Base-by-base conservation (phyloP, 2,888 invertebrate genomes). In the Brachypterus glaber region DNA sequence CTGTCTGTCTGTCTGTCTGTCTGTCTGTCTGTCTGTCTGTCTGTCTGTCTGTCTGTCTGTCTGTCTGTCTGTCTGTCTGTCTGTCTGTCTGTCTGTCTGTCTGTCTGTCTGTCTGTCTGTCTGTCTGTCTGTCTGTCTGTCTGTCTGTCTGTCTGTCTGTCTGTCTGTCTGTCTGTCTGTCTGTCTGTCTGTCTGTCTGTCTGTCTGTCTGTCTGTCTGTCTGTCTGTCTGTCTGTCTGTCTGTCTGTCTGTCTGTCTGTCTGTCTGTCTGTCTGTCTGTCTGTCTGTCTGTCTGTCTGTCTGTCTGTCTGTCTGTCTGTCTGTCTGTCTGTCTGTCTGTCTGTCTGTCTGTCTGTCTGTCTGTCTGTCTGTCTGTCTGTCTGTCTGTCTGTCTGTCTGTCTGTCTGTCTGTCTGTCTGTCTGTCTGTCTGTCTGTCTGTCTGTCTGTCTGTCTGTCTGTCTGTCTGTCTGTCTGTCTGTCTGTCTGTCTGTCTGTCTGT, bases 1-100 rank as follows among this genome's bases (percentile, higher is more conserved):
- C 24, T 21, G 24, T 21, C 24, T 21, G 24, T 21, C 24, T 21
- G 24, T 21, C 24, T 21, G 24, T 21, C 24, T 21, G 24, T 21
- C 24, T 21, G 24, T 21, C 24, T 21, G 24, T 21, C 24, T 21
- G 24, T 21, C 24, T 21, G 24, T 21, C 24, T 21, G 24, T 21
- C 24, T 21, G 24, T 21, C 24, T 21, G 24, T 21, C 24, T 21
- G 24, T 21, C 24, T 21, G 24, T 21, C 24, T 21, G 24, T 21
- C 24, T 21, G 24, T 21, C 24, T 21, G 24, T 21, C 24, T 21
- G 24, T 21, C 24, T 21, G 24, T 21, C 24, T 21, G 24, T 21
- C 24, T 21, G 24, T 21, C 24, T 21, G 24, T 21, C 24, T 21
- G 24, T 21, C 24, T 21, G 24, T 21, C 24, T 21, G 24, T 21